These are phyloP conservation scores for human DNA, from an alignment of 2,113 vertebrate species.

Conservation along the genomic window GRCh38 chr7:70041001-70041500, in stretches of 20 bases:
- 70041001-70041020: neutral
- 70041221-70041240: neutral
- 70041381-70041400: neutral
- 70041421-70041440: neutral
- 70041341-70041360: neutral
- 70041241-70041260: neutral
- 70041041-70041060: neutral
- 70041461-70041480: neutral
- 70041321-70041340: neutral
- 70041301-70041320: neutral
- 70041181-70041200: constrained; percentile 27
- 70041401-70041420: neutral
- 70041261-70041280: neutral
- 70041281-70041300: neutral
- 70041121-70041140: neutral
- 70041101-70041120: neutral
- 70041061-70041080: neutral
- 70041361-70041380: neutral
- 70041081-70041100: neutral
- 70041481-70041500: neutral
- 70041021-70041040: neutral
- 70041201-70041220: neutral
- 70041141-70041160: constrained; percentile 89
- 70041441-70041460: neutral
- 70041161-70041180: constrained; percentile 96